Evolutionary conservation across 2,797 vertebrate species (phyloP).

Genomic region (Enteromius afrohamiltoni): DNA sequence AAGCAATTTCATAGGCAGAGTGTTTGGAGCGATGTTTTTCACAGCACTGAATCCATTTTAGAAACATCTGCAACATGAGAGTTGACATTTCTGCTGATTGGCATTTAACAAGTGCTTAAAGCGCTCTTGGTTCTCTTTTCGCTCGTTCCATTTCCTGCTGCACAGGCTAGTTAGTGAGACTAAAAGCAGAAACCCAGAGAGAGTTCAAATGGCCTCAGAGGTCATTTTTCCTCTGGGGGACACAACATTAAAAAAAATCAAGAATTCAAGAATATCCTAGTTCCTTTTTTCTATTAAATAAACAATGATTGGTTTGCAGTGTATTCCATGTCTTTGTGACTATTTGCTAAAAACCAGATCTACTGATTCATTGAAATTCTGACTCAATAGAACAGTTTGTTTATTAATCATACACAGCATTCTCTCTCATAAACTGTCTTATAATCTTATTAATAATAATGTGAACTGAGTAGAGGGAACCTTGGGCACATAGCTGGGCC

Average conservation of each 20-base stretch:
- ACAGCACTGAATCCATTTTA: slow-evolving; percentile 50
- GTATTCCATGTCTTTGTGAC: neutral
- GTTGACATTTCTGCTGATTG: slow-evolving; percentile 58
- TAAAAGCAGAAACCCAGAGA: neutral
- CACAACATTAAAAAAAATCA: neutral
- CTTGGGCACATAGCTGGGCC: too few species aligned
- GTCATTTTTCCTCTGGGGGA: neutral
- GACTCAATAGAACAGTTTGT: neutral
- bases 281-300: neutral
- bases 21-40: slow-evolving; percentile 47
- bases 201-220: neutral
- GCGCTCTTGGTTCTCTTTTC: slow-evolving; percentile 39
- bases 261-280: neutral
- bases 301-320: neutral
- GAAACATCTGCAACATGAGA: slow-evolving; percentile 58
- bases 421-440: neutral
- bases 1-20: slow-evolving; percentile 33
- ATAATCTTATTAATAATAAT: neutral
- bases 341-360: neutral
- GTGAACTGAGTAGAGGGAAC: too few species aligned
- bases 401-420: too few species aligned
- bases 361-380: neutral
- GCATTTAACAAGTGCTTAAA: slow-evolving; percentile 46
- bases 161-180: slow-evolving; percentile 29
- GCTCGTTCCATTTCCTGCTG: slow-evolving; percentile 25